Evolutionary conservation across 2,888 invertebrate genomes (phyloP).

Genomic region (Athalia circularis): DNA sequence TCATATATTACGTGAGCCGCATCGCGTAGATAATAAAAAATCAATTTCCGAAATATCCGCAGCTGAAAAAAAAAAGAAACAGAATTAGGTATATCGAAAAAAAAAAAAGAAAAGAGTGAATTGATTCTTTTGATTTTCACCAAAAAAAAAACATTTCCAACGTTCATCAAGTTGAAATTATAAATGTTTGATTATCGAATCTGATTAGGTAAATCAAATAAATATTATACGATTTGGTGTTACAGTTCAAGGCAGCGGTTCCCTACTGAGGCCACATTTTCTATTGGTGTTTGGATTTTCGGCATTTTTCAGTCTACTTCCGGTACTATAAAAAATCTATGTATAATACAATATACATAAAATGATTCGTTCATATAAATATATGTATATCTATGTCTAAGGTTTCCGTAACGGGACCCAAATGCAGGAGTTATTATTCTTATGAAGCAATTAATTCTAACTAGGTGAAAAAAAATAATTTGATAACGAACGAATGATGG

Average conservation of each 20-base stretch:
- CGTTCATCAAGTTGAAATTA: no score
- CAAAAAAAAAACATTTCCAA: neutral
- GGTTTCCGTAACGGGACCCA: no score
- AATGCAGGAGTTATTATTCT: no score
- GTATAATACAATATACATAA: neutral
- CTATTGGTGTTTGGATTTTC: constrained; percentile 54
- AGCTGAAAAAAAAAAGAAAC: no score
- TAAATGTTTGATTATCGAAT: no score
- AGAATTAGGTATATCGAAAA: no score
- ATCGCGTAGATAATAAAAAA: no score
- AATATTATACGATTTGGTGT: constrained; percentile 53
- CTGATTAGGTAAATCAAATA: neutral
- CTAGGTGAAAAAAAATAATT: neutral
- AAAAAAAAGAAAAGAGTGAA: neutral
- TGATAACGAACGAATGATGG: neutral
- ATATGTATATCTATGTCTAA: no score
- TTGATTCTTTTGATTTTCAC: neutral
- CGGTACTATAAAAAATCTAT: constrained; percentile 9
- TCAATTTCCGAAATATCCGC: no score
- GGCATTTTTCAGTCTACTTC: constrained; percentile 20
- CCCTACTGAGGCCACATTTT: constrained; percentile 57
- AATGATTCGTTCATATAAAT: neutral
- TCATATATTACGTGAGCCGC: no score
- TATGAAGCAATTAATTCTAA: no score
- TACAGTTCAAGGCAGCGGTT: constrained; percentile 69